These are phyloP conservation scores for Coreoperca whiteheadi DNA, from an alignment of 2,113 vertebrate genomes.

Conservation along the genomic window DNA sequence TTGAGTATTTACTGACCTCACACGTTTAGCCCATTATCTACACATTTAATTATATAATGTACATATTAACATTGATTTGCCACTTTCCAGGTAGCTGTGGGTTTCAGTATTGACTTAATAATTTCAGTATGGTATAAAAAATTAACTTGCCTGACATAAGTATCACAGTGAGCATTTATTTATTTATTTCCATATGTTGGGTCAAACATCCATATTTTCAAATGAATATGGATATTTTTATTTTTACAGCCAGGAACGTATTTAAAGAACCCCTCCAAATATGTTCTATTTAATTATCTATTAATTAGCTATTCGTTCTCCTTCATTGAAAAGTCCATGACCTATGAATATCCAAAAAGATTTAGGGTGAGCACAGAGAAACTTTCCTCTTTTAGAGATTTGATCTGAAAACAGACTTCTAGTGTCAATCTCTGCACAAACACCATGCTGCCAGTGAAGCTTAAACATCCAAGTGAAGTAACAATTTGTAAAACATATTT, in stretches of 20 bases:
- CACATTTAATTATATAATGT: neutral
- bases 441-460: neutral
- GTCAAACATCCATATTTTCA: neutral
- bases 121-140: neutral
- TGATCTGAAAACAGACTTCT: neutral
- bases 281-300: too few species aligned
- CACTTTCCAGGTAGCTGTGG: neutral
- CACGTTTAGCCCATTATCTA: neutral
- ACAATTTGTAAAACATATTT: neutral
- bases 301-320: too few species aligned
- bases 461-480: neutral
- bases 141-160: neutral
- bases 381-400: neutral
- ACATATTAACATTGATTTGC: conserved; percentile 4
- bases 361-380: neutral
- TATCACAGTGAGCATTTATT: too few species aligned
- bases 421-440: neutral
- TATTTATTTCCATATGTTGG: neutral
- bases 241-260: neutral
- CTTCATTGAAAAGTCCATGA: neutral
- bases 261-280: neutral
- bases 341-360: neutral
- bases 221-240: neutral
- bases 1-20: conserved; percentile 2
- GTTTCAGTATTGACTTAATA: neutral